These are phyloP conservation scores for Lamellibrachia columna DNA, from an alignment of 2,888 invertebrate genomes.

Conservation along the genomic window DNA sequence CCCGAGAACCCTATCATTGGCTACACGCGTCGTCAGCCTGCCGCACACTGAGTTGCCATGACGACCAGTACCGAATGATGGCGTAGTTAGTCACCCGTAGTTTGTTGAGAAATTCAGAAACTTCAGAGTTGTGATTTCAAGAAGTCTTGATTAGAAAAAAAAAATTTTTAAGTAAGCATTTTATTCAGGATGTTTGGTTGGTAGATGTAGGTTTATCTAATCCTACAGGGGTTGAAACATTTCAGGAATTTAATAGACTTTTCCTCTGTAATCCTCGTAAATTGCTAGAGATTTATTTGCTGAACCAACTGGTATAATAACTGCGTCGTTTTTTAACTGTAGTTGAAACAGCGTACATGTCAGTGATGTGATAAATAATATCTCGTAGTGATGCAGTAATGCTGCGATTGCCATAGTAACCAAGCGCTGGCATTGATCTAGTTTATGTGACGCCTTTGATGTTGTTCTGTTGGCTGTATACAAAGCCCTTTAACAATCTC, in stretches of 20 bases:
- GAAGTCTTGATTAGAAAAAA: background rate
- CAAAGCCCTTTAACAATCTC: background rate
- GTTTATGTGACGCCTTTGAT: background rate
- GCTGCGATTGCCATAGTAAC: background rate
- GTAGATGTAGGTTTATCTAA: background rate
- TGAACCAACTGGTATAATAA: background rate
- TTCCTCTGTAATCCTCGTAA: background rate
- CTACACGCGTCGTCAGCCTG: conserved; percentile 34
- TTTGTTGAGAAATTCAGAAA: background rate
- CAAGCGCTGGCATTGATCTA: background rate
- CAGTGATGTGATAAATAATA: background rate
- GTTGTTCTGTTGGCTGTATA: background rate
- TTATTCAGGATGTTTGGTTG: background rate
- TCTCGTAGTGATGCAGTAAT: background rate
- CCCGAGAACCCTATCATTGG: conserved; percentile 51
- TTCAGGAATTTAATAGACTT: background rate
- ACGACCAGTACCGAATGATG: background rate
- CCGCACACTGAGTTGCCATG: background rate
- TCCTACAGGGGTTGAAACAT: background rate
- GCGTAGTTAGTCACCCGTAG: background rate
- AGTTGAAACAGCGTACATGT: background rate
- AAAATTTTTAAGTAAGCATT: background rate
- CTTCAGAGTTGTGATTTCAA: background rate
- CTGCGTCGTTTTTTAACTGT: background rate
- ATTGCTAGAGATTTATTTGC: background rate